phyloP scores from a whole-genome alignment of 2,888 invertebrate genomes.

The Tetrapedia diversipes region DNA sequence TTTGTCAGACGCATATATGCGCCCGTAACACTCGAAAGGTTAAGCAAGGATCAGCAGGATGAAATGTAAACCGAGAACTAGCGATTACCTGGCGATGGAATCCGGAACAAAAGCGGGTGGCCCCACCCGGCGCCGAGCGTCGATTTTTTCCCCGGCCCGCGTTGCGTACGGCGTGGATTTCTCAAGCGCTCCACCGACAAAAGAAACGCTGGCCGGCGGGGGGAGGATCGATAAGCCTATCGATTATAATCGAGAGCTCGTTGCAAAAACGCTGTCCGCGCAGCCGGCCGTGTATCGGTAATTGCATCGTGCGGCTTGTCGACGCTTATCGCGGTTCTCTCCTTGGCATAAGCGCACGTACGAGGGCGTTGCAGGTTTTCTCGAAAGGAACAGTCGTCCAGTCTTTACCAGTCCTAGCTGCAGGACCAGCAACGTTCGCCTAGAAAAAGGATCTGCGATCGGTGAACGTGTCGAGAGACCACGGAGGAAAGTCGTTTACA shows the following conservation, averaged over 20 bases:
- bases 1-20: too few species aligned
- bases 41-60: background rate
- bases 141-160: conserved; percentile 8
- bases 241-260: conserved; percentile 74
- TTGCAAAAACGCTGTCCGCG: conserved; percentile 59
- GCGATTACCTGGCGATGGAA: conserved; percentile 41
- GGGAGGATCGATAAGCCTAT: conserved; percentile 73
- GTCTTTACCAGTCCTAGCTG: conserved; percentile 33
- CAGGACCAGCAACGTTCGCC: conserved; percentile 47
- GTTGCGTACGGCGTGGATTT: conserved; percentile 46
- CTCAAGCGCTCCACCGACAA: conserved; percentile 62
- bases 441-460: conserved; percentile 57
- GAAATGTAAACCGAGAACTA: conserved; percentile 20
- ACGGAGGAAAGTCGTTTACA: conserved; percentile 4
- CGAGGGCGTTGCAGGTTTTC: conserved; percentile 65
- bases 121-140: conserved; percentile 37
- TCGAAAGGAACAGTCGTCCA: conserved; percentile 59
- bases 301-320: conserved; percentile 76
- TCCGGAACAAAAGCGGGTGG: conserved; percentile 46
- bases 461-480: conserved; percentile 31
- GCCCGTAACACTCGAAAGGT: background rate
- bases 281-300: conserved; percentile 71
- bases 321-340: conserved; percentile 76
- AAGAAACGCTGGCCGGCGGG: conserved; percentile 43
- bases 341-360: conserved; percentile 74